Percentiles rank a stretch among this genome's conserved stretches.
phyloP scores from a whole-genome alignment of 2,797 vertebrate genomes.

The Thaleichthys pacificus region DNA sequence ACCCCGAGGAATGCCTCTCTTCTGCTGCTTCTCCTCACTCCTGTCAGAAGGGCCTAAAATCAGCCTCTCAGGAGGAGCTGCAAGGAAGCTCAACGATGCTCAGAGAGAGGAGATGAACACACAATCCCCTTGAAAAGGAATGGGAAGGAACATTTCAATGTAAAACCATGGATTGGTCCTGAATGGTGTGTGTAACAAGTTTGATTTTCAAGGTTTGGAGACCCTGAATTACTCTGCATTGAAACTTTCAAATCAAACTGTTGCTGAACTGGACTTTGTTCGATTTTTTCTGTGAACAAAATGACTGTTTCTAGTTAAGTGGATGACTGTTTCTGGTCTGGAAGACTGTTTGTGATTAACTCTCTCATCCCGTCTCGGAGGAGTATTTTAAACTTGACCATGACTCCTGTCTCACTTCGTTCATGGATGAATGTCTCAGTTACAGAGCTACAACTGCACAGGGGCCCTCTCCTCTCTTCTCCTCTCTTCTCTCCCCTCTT shows the following conservation, averaged over 20 bases:
- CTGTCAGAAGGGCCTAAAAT: conserved; percentile 33
- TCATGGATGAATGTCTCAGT: conserved; percentile 27
- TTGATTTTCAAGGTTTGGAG: not conserved
- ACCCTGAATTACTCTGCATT: not conserved
- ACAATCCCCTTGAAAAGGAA: not conserved
- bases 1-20: conserved; percentile 50
- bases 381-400: not conserved
- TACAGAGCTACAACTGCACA: conserved; percentile 51
- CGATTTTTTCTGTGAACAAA: not conserved
- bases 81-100: not conserved
- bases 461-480: conserved; percentile 30
- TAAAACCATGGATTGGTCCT: not conserved
- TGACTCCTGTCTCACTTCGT: conserved; percentile 11
- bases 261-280: not conserved
- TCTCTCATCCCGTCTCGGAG: not conserved
- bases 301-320: not conserved
- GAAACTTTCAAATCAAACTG: not conserved
- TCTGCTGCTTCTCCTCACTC: conserved; percentile 33
- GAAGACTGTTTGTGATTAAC: not conserved
- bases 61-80: not conserved
- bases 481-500: not conserved
- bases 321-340: not conserved
- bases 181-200: not conserved
- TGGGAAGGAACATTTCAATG: not conserved
- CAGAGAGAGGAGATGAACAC: not conserved